Evolutionary conservation across 2,888 invertebrate genomes (phyloP), one percentile per base, ranked within the genome.

Genomic region (Epirrhoe alternata): DNA sequence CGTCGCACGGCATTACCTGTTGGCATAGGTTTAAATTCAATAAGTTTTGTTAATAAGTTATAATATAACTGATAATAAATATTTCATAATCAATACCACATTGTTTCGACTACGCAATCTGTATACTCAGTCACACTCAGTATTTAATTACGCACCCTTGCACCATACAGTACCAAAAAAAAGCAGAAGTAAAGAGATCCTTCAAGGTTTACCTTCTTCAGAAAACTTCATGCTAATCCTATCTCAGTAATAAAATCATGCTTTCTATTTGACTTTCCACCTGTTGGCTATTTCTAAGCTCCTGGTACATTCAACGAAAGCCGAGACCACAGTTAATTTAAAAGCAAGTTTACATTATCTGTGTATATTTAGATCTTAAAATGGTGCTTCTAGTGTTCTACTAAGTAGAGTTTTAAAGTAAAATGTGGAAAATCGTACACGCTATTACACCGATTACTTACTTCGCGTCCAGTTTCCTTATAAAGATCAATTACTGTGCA

Each of bases 391-490:
- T n/a, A 0, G 14, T n/a, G 6, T 16, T 16, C 14, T 47, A 47
- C 47, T 14, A 47, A 47, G 47, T 30, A 30, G 24, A 16, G 31
- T 60, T 52, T 42, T 12, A 50, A 31, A 7, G 50, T 31, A 57
- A 61, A 61, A 60, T 56, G 30, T 62, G 38, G 50, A 51, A 59
- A 59, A 51, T 52, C 31, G 35, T 60, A 52, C 53, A 63, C 64
- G 7, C 54, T 47, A 57, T 63, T 61, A 64, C 55, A 64, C 54
- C 62, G 47, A 60, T 64, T 49, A 64, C 56, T 24, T 56, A 64
- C 57, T 63, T 69, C 62, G 61, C 64, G 62, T 56, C 56, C 17
- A 75, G 79, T 83, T 84, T 77, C 83, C 84, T 78, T 84, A 76
- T 80, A 79, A 60, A 76, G 81, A 75, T 71, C 62, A 68, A 76